Conservation (phyloP, 1,140 invertebrate species). For the Tetragonula clypearis region DNA sequence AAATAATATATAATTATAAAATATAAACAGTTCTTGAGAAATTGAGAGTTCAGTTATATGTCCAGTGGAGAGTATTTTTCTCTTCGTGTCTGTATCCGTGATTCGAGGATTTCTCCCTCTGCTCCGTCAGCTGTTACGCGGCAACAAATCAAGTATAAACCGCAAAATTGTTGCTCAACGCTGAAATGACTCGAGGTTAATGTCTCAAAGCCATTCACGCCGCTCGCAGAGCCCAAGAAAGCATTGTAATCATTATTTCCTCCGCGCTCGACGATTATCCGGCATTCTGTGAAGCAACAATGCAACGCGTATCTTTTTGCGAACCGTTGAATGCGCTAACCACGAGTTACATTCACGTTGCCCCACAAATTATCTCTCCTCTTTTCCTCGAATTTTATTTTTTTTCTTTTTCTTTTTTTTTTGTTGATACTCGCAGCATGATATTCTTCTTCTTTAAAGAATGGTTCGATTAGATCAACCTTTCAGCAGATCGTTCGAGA, state of each 20-base stretch:
- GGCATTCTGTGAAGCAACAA: neutral
- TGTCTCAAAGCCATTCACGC: constrained; percentile 57
- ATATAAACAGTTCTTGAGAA: neutral
- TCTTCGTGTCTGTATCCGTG: neutral
- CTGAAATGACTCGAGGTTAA: constrained; percentile 56
- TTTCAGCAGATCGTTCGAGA: neutral
- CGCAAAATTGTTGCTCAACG: constrained; percentile 46
- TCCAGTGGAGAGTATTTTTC: neutral
- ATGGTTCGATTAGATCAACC: neutral
- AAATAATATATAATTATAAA: neutral
- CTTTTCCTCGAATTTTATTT: no score
- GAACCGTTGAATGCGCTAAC: neutral
- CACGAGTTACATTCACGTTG: neutral
- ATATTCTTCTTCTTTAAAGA: neutral
- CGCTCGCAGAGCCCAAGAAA: constrained; percentile 18
- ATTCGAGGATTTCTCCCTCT: constrained; percentile 47
- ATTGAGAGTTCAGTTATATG: neutral
- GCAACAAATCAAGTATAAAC: constrained; percentile 62
- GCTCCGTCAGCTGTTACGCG: constrained; percentile 60
- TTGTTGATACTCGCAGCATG: no score
- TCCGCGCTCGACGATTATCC: neutral
- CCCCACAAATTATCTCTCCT: neutral
- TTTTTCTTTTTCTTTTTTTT: neutral
- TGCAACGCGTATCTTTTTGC: neutral
- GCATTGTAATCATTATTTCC: constrained; percentile 31